These are phyloP conservation scores for Channa argus DNA, from an alignment of 2,113 vertebrate genomes.

Conservation along the genomic window DNA sequence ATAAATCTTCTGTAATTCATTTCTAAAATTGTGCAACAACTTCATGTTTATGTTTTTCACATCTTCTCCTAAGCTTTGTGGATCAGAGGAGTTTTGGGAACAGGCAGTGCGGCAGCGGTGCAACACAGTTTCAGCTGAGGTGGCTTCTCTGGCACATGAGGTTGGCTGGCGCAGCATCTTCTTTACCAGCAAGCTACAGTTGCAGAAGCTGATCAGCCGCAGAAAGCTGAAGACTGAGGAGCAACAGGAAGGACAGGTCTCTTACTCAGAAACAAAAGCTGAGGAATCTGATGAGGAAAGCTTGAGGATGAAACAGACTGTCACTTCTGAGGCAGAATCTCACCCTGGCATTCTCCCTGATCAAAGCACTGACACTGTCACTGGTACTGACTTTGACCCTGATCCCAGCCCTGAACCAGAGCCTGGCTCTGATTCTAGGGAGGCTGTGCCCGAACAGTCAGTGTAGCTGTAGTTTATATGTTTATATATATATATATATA, in stretches of 20 bases:
- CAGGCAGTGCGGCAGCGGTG: conserved; percentile 72
- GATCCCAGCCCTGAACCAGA: conserved; percentile 1
- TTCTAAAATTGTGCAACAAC: too few relatives aligned
- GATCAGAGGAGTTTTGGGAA: conserved; percentile 85
- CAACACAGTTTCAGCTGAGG: conserved; percentile 80
- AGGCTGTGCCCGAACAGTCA: background rate
- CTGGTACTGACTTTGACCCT: conserved; percentile 3
- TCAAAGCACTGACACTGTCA: background rate
- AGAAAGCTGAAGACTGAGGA: conserved; percentile 58
- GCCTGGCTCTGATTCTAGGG: conserved; percentile 5
- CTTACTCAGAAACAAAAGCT: background rate
- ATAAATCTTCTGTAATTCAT: background rate
- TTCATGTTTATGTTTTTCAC: too few relatives aligned
- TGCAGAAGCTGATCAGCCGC: conserved; percentile 84
- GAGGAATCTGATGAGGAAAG: conserved; percentile 20
- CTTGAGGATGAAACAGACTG: background rate
- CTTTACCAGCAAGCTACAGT: conserved; percentile 86
- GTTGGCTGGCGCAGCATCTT: conserved; percentile 87
- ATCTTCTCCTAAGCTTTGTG: conserved; percentile 76
- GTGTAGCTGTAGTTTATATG: background rate
- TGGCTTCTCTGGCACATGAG: conserved; percentile 79
- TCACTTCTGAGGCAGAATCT: conserved; percentile 20
- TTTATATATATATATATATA: too few relatives aligned
- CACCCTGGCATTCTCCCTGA: background rate
- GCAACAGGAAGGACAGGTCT: conserved; percentile 1